Percentiles rank a stretch among this genome's conserved stretches.
Evolutionary conservation across 2,888 invertebrate species (phyloP).

Genomic region (Chironomus tentans): DNA sequence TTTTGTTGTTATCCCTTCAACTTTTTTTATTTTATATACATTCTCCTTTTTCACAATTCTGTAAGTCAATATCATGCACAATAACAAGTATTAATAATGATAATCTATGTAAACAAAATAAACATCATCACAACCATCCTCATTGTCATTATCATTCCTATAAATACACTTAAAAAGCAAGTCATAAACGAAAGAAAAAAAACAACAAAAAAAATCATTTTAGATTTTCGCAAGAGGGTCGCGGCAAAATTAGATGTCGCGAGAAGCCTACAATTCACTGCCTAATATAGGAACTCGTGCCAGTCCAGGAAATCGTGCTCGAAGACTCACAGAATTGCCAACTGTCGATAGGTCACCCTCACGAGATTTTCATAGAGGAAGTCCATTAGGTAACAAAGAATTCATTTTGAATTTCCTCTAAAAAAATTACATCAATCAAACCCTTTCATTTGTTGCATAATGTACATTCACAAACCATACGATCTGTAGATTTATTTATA

Average conservation of each 20-base stretch:
- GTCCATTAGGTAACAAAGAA: slow-evolving; percentile 43
- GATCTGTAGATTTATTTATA: too few species aligned
- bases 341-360: slow-evolving; percentile 86
- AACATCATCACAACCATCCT: neutral
- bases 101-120: too few species aligned
- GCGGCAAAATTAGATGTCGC: slow-evolving; percentile 36
- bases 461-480: neutral
- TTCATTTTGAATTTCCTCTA: neutral
- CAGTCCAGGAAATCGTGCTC: slow-evolving; percentile 51
- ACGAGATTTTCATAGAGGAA: slow-evolving; percentile 57
- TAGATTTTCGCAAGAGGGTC: neutral
- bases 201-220: neutral
- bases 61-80: too few species aligned
- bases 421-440: neutral
- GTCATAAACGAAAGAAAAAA: too few species aligned
- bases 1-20: too few species aligned
- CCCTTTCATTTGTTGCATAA: neutral
- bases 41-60: too few species aligned
- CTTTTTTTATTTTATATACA: too few species aligned
- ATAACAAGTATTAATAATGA: too few species aligned
- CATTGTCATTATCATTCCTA: neutral
- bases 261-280: slow-evolving; percentile 46
- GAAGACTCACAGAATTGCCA: slow-evolving; percentile 61
- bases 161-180: neutral
- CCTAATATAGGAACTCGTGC: slow-evolving; percentile 55